Conservation (phyloP, 2,888 invertebrate species). For the Caenorhabditis sulstoni region DNA sequence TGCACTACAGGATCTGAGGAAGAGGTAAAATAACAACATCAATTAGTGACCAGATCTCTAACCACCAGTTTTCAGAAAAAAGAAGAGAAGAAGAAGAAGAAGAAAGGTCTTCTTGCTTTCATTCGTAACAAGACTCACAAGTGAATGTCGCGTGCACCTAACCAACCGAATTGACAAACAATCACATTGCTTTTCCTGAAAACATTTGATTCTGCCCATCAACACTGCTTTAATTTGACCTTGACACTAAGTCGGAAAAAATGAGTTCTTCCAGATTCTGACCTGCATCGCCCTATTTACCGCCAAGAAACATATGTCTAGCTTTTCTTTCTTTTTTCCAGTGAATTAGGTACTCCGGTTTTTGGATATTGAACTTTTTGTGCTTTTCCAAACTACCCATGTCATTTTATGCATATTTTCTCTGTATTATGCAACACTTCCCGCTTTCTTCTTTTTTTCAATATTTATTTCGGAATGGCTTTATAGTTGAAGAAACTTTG, state of each 20-base stretch:
- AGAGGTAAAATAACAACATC: slow-evolving; percentile 29
- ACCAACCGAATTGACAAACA: neutral
- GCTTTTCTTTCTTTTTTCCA: slow-evolving; percentile 35
- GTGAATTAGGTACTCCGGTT: slow-evolving; percentile 51
- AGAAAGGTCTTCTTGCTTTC: slow-evolving; percentile 64
- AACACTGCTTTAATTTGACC: neutral
- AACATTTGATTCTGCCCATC: neutral
- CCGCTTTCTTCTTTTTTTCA: too few relatives aligned
- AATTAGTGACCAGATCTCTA: too few relatives aligned
- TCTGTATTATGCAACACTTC: too few relatives aligned
- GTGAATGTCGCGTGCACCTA: neutral
- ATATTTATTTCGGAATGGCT: too few relatives aligned
- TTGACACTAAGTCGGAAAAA: neutral
- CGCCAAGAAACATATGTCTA: slow-evolving; percentile 57
- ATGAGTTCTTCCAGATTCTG: slow-evolving; percentile 26
- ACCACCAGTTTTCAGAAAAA: slow-evolving; percentile 35
- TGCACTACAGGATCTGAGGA: slow-evolving; percentile 51
- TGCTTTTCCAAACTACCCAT: slow-evolving; percentile 39
- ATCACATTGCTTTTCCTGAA: neutral
- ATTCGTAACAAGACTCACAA: slow-evolving; percentile 59
- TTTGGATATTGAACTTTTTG: slow-evolving; percentile 33
- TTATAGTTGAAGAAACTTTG: too few relatives aligned
- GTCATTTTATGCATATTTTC: slow-evolving; percentile 17
- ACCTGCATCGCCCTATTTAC: slow-evolving; percentile 31
- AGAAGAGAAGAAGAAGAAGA: slow-evolving; percentile 65